phyloP scores from a whole-genome alignment of 2,113 vertebrate species.

The Anhinga rufa region DNA sequence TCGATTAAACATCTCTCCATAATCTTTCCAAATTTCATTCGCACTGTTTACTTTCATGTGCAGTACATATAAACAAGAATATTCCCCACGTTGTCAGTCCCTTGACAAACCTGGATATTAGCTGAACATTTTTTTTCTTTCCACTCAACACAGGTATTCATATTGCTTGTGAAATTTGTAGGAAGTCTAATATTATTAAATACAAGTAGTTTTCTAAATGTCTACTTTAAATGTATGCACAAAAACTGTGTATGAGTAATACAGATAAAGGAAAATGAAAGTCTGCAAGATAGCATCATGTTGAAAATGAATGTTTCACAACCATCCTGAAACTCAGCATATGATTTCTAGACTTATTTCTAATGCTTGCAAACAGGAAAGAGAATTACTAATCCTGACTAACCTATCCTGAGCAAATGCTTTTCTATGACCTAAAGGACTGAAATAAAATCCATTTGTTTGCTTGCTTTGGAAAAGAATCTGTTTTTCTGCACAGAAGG shows the following conservation, averaged over 20 bases:
- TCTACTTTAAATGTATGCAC: background rate
- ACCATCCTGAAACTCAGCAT: background rate
- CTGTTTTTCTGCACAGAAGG: background rate
- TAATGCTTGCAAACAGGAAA: background rate
- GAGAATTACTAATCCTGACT: background rate
- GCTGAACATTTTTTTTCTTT: background rate
- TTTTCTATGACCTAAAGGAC: background rate
- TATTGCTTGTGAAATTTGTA: background rate
- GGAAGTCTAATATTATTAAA: background rate
- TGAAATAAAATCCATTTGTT: background rate
- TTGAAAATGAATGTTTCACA: background rate
- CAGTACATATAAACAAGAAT: background rate
- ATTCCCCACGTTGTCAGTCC: background rate
- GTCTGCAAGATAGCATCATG: background rate
- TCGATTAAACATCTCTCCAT: background rate
- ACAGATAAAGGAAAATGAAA: background rate
- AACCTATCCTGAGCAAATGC: background rate
- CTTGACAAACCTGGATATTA: background rate
- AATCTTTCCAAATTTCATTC: background rate
- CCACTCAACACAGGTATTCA: background rate
- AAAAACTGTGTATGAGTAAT: background rate
- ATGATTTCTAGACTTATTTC: background rate
- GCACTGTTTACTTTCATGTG: background rate
- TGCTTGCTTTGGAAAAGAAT: slow-evolving; percentile 2
- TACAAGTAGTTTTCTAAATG: background rate